Evolutionary conservation across 2,113 vertebrate species (phyloP).

Genomic region (Marmota flaviventris): DNA sequence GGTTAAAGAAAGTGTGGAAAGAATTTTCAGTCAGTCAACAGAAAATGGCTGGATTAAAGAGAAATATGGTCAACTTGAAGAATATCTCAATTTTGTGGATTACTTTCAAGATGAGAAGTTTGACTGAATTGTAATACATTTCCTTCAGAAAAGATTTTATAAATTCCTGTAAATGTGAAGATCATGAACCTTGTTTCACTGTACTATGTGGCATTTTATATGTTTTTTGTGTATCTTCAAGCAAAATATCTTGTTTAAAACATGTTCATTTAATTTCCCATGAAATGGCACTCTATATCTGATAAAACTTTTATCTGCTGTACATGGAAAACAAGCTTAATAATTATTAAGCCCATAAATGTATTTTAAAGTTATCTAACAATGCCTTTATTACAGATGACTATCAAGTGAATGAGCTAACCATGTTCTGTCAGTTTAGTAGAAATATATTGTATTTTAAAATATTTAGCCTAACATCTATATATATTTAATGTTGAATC

Average conservation of each 20-base stretch:
- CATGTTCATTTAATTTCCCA: slow-evolving; percentile 42
- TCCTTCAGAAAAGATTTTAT: slow-evolving; percentile 76
- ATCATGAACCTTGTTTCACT: slow-evolving; percentile 66
- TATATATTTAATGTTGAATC: neutral
- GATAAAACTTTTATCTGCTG: slow-evolving; percentile 67
- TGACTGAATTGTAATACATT: slow-evolving; percentile 82
- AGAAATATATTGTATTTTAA: slow-evolving; percentile 55
- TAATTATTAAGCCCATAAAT: slow-evolving; percentile 35
- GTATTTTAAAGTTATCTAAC: slow-evolving; percentile 46
- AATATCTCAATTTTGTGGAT: slow-evolving; percentile 88
- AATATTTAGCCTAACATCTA: slow-evolving; percentile 12
- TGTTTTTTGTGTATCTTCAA: slow-evolving; percentile 61
- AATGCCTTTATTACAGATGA: slow-evolving; percentile 54
- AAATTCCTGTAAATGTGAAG: slow-evolving; percentile 69
- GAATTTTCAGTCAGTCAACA: slow-evolving; percentile 86
- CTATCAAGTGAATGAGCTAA: slow-evolving; percentile 10
- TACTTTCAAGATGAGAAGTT: slow-evolving; percentile 92
- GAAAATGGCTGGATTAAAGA: slow-evolving; percentile 89
- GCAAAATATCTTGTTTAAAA: slow-evolving; percentile 62
- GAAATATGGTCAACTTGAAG: slow-evolving; percentile 89
- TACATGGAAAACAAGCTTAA: slow-evolving; percentile 36
- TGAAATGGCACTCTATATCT: neutral
- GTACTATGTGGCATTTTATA: slow-evolving; percentile 62
- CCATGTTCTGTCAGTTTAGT: slow-evolving; percentile 43
- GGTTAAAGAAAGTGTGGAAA: slow-evolving; percentile 90